A percentile compares a stretch with the other conserved stretches of the same genome.
These are phyloP conservation scores for Drosophila longiperda DNA, from an alignment of 2,888 invertebrate species.

Conservation along the genomic window DNA sequence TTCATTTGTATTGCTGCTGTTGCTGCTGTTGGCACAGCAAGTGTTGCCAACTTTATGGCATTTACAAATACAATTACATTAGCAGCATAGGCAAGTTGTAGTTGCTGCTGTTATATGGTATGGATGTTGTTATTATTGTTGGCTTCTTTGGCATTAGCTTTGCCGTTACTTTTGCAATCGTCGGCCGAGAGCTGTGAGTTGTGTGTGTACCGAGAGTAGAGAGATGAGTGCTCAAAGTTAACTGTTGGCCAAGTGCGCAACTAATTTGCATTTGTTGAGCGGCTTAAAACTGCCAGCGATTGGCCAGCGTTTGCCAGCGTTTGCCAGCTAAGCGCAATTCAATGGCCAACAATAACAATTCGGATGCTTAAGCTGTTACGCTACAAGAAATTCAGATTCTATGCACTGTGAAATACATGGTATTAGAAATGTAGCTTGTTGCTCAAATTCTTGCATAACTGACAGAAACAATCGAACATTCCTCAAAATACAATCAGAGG, in stretches of 20 bases:
- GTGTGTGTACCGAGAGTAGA: constrained; percentile 15
- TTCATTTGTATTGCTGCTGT: constrained; percentile 67
- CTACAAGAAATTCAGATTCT: constrained; percentile 39
- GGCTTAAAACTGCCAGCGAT: constrained; percentile 37
- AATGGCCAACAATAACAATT: constrained; percentile 45
- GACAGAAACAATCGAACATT: constrained; percentile 21
- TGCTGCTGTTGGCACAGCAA: constrained; percentile 72
- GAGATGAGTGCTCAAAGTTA: constrained; percentile 57
- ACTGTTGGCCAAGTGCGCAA: constrained; percentile 75
- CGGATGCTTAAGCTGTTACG: constrained; percentile 37
- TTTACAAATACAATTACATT: constrained; percentile 80
- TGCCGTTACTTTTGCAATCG: constrained; percentile 66
- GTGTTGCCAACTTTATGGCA: constrained; percentile 81
- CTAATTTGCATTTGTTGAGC: constrained; percentile 71
- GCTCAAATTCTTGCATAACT: constrained; percentile 40
- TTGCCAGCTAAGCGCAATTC: constrained; percentile 48
- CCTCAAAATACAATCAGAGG: background rate
- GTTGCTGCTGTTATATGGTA: constrained; percentile 11
- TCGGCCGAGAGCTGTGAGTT: constrained; percentile 20
- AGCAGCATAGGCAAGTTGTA: constrained; percentile 36
- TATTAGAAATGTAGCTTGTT: constrained; percentile 23
- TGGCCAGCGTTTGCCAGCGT: constrained; percentile 35
- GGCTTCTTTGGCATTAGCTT: constrained; percentile 47
- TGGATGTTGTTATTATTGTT: constrained; percentile 17
- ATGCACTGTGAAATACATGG: constrained; percentile 2